Conservation (phyloP, 2,888 invertebrate species). For the Halictus quadricinctus region DNA sequence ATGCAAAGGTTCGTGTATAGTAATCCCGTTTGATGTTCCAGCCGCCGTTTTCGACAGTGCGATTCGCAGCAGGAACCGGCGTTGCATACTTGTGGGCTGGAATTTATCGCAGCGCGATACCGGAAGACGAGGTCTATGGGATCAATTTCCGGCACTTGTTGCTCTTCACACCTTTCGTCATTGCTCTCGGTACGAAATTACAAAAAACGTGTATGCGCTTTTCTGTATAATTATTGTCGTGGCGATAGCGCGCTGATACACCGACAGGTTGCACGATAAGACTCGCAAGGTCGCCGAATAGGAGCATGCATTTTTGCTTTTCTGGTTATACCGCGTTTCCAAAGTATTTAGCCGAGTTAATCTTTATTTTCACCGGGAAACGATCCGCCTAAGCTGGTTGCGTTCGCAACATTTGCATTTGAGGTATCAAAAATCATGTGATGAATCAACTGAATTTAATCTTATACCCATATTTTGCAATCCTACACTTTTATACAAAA, state of each 20-base stretch:
- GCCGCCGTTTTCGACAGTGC: conserved; percentile 92
- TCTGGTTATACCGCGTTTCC: background rate
- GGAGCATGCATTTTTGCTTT: background rate
- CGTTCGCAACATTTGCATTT: too few relatives aligned
- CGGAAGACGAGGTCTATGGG: conserved; percentile 88
- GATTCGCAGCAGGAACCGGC: conserved; percentile 90
- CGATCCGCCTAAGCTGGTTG: too few relatives aligned
- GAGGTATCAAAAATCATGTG: too few relatives aligned
- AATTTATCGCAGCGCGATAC: conserved; percentile 89
- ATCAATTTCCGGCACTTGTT: conserved; percentile 89
- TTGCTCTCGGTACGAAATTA: conserved; percentile 86
- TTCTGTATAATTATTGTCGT: background rate
- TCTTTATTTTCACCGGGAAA: background rate
- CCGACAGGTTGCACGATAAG: background rate
- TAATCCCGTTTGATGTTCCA: conserved; percentile 78
- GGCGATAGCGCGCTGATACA: background rate
- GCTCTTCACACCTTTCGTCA: conserved; percentile 88
- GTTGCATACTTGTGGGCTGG: conserved; percentile 93
- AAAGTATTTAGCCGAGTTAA: background rate
- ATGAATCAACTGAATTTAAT: too few relatives aligned
- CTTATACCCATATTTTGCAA: too few relatives aligned
- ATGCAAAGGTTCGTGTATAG: background rate
- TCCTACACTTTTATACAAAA: too few relatives aligned
- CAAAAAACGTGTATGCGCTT: background rate
- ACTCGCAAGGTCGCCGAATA: background rate